Evolutionary conservation across 1,140 invertebrate genomes (phyloP), one percentile per base, ranked within the genome.

Genomic region (Papilio xuthus): DNA sequence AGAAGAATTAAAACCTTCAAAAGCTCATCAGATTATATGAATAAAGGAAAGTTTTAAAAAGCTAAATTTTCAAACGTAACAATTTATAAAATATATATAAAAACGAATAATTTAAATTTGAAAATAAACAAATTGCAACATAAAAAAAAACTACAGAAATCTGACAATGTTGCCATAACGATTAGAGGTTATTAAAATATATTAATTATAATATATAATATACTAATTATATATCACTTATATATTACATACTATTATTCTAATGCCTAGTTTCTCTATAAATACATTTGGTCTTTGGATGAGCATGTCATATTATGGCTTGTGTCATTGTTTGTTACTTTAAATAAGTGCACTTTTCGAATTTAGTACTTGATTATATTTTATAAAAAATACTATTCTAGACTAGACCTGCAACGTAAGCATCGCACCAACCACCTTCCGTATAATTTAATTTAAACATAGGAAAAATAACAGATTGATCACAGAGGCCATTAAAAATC

Each of bases 211-310:
- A 88, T 80, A 87, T 79, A 81, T 85, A 78, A 88, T 80, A 87
- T 87, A 83, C 79, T 84, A 82, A 85, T 82, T 78, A 83, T 86
- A 87, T 84, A 87, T 85, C 80, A 84, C 85, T 88, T 87, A 86
- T 82, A 82, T 84, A 82, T 86, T 86, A 90, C 80, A 85, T 88
- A 88, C 82, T 85, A 87, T 88, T 87, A 79, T 76, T 85, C 89
- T 92, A 92, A 82, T 86, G 78, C 83, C 89, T 93, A 93, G 88
- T 88, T 88, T 92, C 80, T 84, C 85, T 92, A 92, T 93, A 93
- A 87, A 88, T 89, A 92, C 88, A 90, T 92, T 93, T 93, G 92
- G 92, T 93, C 92, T 93, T 93, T 93, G 90, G 92, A 90, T 92
- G 91, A 93, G 90, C 90, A 87, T 92, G 90, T 92, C 85, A 92